Evolutionary conservation across 2,113 vertebrate genomes (phyloP).

Genomic region (Edolisoma coerulescens): DNA sequence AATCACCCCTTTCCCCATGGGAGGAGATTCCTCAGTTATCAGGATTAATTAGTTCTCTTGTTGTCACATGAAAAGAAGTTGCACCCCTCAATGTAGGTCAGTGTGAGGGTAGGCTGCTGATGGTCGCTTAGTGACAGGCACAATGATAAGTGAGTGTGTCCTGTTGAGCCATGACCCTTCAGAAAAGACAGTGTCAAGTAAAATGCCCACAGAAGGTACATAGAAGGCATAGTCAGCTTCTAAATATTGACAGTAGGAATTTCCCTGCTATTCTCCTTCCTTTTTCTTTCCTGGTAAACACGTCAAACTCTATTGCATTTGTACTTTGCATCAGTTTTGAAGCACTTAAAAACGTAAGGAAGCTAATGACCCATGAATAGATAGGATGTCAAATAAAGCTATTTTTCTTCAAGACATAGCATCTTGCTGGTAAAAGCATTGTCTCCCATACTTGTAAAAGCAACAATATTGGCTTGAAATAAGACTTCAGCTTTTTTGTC

Average conservation of each 20-base stretch:
- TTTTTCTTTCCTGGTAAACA: constrained; percentile 37
- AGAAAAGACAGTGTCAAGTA: constrained; percentile 57
- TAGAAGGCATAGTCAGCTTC: not conserved
- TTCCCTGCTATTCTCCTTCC: not conserved
- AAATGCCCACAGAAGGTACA: constrained; percentile 29
- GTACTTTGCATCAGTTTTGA: not conserved
- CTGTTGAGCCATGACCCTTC: constrained; percentile 68
- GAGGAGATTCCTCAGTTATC: constrained; percentile 48
- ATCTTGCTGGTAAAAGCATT: not conserved
- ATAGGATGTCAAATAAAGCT: constrained; percentile 26
- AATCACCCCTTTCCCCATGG: not conserved
- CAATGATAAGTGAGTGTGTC: constrained; percentile 65
- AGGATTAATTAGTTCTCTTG: constrained; percentile 69
- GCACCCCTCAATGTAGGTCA: constrained; percentile 60
- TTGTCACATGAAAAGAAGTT: constrained; percentile 70
- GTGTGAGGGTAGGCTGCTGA: constrained; percentile 63
- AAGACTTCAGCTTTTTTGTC: not conserved
- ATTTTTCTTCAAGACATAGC: constrained; percentile 1
- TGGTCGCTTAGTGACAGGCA: constrained; percentile 65
- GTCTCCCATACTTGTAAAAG: not conserved
- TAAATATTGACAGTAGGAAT: constrained; percentile 57
- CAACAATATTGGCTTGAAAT: not conserved
- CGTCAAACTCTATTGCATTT: constrained; percentile 33
- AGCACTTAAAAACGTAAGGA: constrained; percentile 1
- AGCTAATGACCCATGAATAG: constrained; percentile 1